Percentiles rank a stretch among this genome's conserved stretches.
These are phyloP conservation scores for Neolamprologus toae DNA, from an alignment of 2,113 vertebrate species.

Conservation along the genomic window DNA sequence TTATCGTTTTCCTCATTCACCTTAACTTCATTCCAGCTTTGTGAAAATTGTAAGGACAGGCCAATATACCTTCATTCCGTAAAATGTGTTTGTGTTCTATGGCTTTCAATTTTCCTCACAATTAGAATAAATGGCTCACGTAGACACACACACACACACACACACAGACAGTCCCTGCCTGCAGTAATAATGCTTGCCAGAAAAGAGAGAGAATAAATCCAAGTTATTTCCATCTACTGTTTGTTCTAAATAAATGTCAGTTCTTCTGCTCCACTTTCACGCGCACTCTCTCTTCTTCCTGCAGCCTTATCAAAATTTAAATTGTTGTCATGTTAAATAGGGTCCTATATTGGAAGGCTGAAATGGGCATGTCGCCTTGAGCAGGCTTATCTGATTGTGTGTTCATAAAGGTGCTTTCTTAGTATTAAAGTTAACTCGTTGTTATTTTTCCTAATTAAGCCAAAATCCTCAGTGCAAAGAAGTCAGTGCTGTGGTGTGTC, in stretches of 20 bases:
- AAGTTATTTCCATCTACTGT: conserved; percentile 19
- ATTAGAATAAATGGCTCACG: not conserved
- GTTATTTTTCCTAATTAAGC: not conserved
- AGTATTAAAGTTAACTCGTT: not conserved
- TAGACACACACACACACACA: not conserved
- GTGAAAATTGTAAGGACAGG: not conserved
- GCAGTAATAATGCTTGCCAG: not conserved
- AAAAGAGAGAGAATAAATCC: conserved; percentile 6
- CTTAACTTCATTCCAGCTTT: not conserved
- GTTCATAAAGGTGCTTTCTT: not conserved
- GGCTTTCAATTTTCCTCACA: not conserved
- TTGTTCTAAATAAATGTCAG: conserved; percentile 40
- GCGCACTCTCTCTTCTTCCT: not conserved
- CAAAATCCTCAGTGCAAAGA: not conserved
- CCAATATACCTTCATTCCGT: not conserved
- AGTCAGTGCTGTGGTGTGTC: not conserved
- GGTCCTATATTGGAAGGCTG: not conserved
- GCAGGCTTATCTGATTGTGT: not conserved
- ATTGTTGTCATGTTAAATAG: conserved; percentile 31
- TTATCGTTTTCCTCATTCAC: not conserved
- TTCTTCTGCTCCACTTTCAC: not conserved
- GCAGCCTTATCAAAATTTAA: conserved; percentile 25
- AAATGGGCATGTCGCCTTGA: not conserved
- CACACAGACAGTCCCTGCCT: not conserved
- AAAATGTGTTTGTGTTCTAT: not conserved